Evolutionary conservation across 2,888 invertebrate species (phyloP).

Genomic region (Netelia melanura): DNA sequence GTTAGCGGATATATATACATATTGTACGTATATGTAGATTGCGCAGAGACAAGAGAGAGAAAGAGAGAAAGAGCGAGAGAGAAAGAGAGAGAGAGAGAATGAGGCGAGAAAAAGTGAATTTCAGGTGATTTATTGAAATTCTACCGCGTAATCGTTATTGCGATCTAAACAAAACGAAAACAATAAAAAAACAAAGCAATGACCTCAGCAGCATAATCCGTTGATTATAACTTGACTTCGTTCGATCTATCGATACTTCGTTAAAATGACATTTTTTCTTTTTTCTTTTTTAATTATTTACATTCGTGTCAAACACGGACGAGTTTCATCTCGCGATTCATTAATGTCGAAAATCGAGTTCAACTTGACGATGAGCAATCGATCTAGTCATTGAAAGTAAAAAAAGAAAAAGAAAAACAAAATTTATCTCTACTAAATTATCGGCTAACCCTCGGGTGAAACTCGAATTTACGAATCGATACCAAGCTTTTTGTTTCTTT

Average conservation of each 20-base stretch:
- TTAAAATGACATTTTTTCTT: constrained; percentile 28
- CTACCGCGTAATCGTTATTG: background rate
- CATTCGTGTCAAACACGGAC: constrained; percentile 29
- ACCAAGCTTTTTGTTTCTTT: constrained; percentile 35
- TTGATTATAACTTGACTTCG: constrained; percentile 77
- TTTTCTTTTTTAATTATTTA: constrained; percentile 18
- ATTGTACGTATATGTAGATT: constrained; percentile 9
- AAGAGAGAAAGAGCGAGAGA: background rate
- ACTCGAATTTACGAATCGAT: constrained; percentile 55
- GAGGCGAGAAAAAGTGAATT: background rate
- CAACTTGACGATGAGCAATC: constrained; percentile 70
- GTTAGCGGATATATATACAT: constrained; percentile 28
- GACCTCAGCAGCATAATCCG: constrained; percentile 81
- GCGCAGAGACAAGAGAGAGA: background rate
- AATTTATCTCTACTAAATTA: constrained; percentile 63
- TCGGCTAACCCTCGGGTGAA: constrained; percentile 54
- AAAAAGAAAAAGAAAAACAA: constrained; percentile 55
- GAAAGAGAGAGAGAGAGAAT: background rate
- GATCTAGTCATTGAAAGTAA: constrained; percentile 75
- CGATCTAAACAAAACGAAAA: background rate
- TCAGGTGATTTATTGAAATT: background rate
- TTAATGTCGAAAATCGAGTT: constrained; percentile 64
- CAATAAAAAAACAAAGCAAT: background rate
- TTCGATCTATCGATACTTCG: constrained; percentile 44
- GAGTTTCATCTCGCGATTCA: constrained; percentile 54